A percentile compares a stretch with the other conserved stretches of the same genome.
phyloP scores from a whole-genome alignment of 1,140 invertebrate species.

The Antheraea pernyi region DNA sequence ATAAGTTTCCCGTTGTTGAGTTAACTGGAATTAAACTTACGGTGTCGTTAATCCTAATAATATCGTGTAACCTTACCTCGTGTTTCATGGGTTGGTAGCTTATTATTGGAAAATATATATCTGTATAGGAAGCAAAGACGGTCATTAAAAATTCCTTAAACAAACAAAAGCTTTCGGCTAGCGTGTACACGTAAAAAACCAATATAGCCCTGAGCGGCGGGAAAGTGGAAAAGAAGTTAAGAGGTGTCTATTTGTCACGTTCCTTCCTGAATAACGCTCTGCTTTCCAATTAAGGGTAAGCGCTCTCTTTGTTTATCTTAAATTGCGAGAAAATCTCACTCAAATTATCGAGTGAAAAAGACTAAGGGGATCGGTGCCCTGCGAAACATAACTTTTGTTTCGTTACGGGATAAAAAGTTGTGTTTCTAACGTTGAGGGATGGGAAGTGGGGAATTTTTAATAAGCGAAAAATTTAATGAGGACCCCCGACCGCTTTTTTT shows the following conservation, averaged over 20 bases:
- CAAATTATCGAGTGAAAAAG: slow-evolving; percentile 74
- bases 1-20: slow-evolving; percentile 11
- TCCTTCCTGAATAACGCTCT: slow-evolving; percentile 75
- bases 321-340: slow-evolving; percentile 79
- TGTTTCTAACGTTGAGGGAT: slow-evolving; percentile 62
- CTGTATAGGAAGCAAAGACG: slow-evolving; percentile 6
- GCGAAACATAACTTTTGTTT: slow-evolving; percentile 72
- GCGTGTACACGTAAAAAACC: slow-evolving; percentile 61
- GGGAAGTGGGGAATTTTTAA: slow-evolving; percentile 76
- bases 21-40: slow-evolving; percentile 12
- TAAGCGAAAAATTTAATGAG: slow-evolving; percentile 79
- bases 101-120: slow-evolving; percentile 1
- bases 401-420: slow-evolving; percentile 69
- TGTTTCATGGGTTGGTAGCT: not conserved
- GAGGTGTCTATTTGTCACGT: slow-evolving; percentile 79
- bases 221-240: slow-evolving; percentile 78
- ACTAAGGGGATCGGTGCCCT: slow-evolving; percentile 62
- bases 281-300: slow-evolving; percentile 79
- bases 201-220: slow-evolving; percentile 64
- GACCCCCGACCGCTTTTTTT: slow-evolving; percentile 39
- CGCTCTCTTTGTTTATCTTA: slow-evolving; percentile 79
- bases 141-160: slow-evolving; percentile 69
- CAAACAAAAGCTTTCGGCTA: slow-evolving; percentile 61
- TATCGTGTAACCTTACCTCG: slow-evolving; percentile 10
- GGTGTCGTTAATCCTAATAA: slow-evolving; percentile 13